Base-by-base conservation (phyloP, 2,113 vertebrate species). In the Martes martes region DNA sequence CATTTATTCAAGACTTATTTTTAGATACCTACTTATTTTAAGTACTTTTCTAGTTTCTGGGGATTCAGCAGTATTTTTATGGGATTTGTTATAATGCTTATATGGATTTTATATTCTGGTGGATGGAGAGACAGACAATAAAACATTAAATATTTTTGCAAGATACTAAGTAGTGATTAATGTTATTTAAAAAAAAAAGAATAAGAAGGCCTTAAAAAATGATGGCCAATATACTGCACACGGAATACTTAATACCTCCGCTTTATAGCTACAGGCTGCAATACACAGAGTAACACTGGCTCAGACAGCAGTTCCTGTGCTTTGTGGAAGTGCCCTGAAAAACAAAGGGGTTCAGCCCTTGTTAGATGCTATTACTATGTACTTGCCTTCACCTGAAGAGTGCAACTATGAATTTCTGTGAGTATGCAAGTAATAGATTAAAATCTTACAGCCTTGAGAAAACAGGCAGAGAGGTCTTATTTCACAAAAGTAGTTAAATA, bases 311-410 rank as follows among this genome's bases (percentile, higher is more conserved):
- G 99, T 99, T 0, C 99, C 99, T 0, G 99, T 99, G 0, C 99
- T 99, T 26, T 99, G 99, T 91, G 99, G 99, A 90, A 99, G 99
- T 83, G 99, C 99, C 0, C 96, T 99, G 98, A 99, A 97, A 97
- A 99, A 99, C 98, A 99, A 99, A 98, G 99, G 99, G 0, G 99
- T 99, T 39, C 99, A 99, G 98, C 99, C 99, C 0, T 98, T 99
- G 23, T 92, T 99, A 95, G 99, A 99, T 50, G 99, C 99, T 39
- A 74, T 99, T 97, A 98, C 98, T 0, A 95, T 98, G 88, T 99
- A 99, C 97, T 98, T 99, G 96, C 99, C 99, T 0, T 99, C 99
- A 1, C 99, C 99, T 9, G 97, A 99, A 45, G 99, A 99, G 88
- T 98, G 99, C 28, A 99, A 98, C 23, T 98, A 99, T 6, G 99